These are phyloP conservation scores for Calycopis cecrops DNA, from an alignment of 1,140 invertebrate genomes.

Conservation along the genomic window DNA sequence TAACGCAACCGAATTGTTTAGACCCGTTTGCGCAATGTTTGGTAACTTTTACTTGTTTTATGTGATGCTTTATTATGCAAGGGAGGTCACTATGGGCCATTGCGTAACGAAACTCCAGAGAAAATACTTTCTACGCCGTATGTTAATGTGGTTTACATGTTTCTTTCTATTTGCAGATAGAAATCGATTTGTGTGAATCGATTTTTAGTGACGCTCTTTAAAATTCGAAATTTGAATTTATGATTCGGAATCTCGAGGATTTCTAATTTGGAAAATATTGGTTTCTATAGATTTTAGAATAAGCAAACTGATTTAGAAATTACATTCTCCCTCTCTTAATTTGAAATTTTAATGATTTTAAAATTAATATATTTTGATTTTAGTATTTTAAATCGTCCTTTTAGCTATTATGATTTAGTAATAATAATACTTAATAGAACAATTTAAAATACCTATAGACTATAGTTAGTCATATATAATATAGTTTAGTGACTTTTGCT, in stretches of 20 bases:
- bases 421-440: no score
- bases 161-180: conserved; percentile 19
- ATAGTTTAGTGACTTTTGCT: no score
- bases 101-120: conserved; percentile 51
- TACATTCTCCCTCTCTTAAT: no score
- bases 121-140: conserved; percentile 65
- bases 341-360: no score
- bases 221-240: conserved; percentile 13
- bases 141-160: conserved; percentile 23
- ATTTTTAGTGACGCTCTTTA: background rate
- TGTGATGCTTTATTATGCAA: conserved; percentile 62
- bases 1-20: conserved; percentile 53
- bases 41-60: conserved; percentile 57
- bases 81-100: conserved; percentile 50
- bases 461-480: no score
- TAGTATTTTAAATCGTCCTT: no score
- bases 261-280: background rate
- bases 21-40: conserved; percentile 54
- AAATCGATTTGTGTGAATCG: conserved; percentile 14
- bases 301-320: no score
- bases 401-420: no score
- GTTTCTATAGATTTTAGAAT: background rate
- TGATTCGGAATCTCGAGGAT: conserved; percentile 5
- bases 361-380: no score
- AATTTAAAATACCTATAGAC: no score